A percentile compares a stretch with the other conserved stretches of the same genome.
phyloP scores from a whole-genome alignment of 2,888 invertebrate genomes.

The Isoperla grammatica region DNA sequence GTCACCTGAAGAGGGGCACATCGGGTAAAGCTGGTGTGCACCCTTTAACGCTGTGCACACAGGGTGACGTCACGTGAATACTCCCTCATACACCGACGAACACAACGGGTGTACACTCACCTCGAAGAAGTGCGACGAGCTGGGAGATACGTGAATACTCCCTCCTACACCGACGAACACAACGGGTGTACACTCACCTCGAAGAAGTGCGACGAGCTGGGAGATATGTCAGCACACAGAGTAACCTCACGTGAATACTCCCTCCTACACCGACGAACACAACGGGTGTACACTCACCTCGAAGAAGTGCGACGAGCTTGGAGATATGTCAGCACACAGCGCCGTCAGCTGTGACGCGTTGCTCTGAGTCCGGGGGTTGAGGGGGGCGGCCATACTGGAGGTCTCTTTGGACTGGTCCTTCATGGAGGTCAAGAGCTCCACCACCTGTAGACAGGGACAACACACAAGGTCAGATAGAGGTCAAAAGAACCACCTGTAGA shows the following conservation, averaged over 20 bases:
- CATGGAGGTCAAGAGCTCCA: slow-evolving; percentile 66
- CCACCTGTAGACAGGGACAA: slow-evolving; percentile 52
- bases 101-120: slow-evolving; percentile 46
- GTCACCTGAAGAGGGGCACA: too few species aligned
- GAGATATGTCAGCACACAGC: slow-evolving; percentile 70
- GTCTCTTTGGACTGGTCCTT: slow-evolving; percentile 51
- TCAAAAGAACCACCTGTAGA: too few species aligned
- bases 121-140: slow-evolving; percentile 86
- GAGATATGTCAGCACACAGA: slow-evolving; percentile 74
- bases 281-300: slow-evolving; percentile 55
- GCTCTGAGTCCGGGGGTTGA: slow-evolving; percentile 43
- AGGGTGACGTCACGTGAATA: too few species aligned
- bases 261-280: too few species aligned
- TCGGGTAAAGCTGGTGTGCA: too few species aligned
- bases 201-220: slow-evolving; percentile 83
- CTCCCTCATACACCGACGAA: too few species aligned
- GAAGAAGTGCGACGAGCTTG: slow-evolving; percentile 83
- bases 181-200: slow-evolving; percentile 55
- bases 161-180: too few species aligned
- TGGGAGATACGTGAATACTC: slow-evolving; percentile 79
- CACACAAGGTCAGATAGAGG: too few species aligned
- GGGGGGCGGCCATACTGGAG: slow-evolving; percentile 21
- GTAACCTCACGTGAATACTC: too few species aligned
- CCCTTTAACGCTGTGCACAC: too few species aligned
- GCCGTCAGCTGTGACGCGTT: slow-evolving; percentile 64